Evolutionary conservation across 2,113 vertebrate species (phyloP).

Genomic region (Laticauda colubrina): DNA sequence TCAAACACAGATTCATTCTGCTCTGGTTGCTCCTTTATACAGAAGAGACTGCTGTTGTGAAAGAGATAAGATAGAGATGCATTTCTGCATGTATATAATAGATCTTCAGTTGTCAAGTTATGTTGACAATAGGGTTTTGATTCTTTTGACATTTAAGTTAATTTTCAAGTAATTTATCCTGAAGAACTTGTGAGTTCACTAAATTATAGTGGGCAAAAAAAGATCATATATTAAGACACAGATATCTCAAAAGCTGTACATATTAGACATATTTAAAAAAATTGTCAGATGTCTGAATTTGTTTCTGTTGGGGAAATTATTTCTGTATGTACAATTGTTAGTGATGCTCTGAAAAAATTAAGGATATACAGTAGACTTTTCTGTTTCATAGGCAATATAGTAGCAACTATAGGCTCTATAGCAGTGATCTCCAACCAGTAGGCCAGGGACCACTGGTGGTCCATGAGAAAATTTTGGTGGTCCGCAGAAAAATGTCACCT

Average conservation of each 20-base stretch:
- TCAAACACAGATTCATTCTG: constrained; percentile 28
- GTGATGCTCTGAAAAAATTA: neutral
- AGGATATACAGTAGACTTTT: neutral
- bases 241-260: neutral
- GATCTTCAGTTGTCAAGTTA: neutral
- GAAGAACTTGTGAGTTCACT: neutral
- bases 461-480: too few species aligned
- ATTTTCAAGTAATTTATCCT: neutral
- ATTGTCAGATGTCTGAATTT: neutral
- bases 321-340: neutral
- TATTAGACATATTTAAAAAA: neutral
- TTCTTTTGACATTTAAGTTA: neutral
- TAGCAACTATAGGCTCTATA: too few species aligned
- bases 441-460: too few species aligned
- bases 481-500: too few species aligned
- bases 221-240: neutral
- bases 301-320: neutral
- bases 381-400: neutral
- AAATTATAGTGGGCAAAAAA: neutral
- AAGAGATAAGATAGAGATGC: neutral
- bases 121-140: neutral
- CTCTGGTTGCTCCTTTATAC: neutral
- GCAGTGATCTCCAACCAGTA: too few species aligned
- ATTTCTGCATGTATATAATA: constrained; percentile 13
- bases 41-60: neutral